Conservation (phyloP, 2,888 invertebrate genomes). For the Epirrhoe tristata region DNA sequence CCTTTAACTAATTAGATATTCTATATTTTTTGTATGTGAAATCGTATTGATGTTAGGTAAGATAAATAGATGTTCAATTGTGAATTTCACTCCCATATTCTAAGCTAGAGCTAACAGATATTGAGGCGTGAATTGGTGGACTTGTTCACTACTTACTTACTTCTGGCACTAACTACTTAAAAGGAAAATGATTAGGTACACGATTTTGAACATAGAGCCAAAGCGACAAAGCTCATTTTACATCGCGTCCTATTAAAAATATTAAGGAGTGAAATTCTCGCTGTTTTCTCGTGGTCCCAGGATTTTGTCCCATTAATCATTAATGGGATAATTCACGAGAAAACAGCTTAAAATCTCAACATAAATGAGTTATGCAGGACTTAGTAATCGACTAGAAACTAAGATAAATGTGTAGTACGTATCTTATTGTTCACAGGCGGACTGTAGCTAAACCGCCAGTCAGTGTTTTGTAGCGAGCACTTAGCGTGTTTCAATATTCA, state of each 20-base stretch:
- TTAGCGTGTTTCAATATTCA: slow-evolving; percentile 1
- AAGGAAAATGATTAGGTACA: background rate
- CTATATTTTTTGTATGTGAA: slow-evolving; percentile 60
- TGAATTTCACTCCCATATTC: slow-evolving; percentile 48
- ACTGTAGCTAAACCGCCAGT: slow-evolving; percentile 61
- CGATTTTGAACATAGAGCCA: background rate
- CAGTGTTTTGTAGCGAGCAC: slow-evolving; percentile 20
- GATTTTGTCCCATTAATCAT: too few relatives aligned
- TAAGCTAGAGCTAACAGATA: background rate
- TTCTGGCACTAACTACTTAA: background rate
- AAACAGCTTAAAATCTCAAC: too few relatives aligned
- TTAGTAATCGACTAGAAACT: slow-evolving; percentile 49
- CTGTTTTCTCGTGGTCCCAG: too few relatives aligned
- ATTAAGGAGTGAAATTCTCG: slow-evolving; percentile 50
- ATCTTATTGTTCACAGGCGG: slow-evolving; percentile 54
- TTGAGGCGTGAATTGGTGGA: background rate
- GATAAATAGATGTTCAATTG: slow-evolving; percentile 55
- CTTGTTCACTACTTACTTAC: background rate
- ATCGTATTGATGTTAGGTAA: slow-evolving; percentile 58
- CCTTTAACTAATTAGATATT: slow-evolving; percentile 57
- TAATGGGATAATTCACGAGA: too few relatives aligned
- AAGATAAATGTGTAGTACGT: slow-evolving; percentile 61
- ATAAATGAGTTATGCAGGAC: slow-evolving; percentile 51
- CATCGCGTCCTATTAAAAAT: background rate
- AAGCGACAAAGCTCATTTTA: background rate